Conservation (phyloP, 64 coral and sea anemone species). For the Cladopsammia gracilis region DNA sequence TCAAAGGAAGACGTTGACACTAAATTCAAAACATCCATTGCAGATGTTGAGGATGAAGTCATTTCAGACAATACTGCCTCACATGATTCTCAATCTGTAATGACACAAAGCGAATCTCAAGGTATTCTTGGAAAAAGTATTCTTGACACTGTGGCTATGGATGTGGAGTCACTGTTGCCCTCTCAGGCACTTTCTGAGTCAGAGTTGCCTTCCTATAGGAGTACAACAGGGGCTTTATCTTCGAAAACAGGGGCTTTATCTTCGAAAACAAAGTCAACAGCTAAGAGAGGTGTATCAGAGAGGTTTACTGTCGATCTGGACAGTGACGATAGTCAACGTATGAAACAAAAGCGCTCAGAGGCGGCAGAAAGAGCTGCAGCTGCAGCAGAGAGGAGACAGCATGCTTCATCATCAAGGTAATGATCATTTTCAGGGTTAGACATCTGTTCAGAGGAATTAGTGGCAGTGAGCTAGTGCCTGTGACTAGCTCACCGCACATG, state of each 20-base stretch:
- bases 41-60: background rate
- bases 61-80: background rate
- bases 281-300: background rate
- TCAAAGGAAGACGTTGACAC: background rate
- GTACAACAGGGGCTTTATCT: background rate
- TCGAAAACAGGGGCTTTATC: too few species aligned
- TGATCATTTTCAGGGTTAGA: too few species aligned
- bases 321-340: background rate
- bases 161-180: background rate
- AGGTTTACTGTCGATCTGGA: background rate
- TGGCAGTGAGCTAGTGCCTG: too few species aligned
- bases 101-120: conserved; percentile 11
- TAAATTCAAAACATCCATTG: background rate
- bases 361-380: conserved; percentile 23
- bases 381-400: background rate
- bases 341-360: background rate
- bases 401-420: background rate
- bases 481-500: too few species aligned
- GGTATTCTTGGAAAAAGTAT: conserved; percentile 8
- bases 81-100: background rate
- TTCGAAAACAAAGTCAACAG: background rate
- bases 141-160: conserved; percentile 11
- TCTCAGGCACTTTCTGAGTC: background rate
- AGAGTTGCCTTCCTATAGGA: background rate
- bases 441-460: too few species aligned